A percentile compares a stretch with the other conserved stretches of the same genome.
Conservation (phyloP, 2,797 vertebrate genomes). For the Thaleichthys pacificus region DNA sequence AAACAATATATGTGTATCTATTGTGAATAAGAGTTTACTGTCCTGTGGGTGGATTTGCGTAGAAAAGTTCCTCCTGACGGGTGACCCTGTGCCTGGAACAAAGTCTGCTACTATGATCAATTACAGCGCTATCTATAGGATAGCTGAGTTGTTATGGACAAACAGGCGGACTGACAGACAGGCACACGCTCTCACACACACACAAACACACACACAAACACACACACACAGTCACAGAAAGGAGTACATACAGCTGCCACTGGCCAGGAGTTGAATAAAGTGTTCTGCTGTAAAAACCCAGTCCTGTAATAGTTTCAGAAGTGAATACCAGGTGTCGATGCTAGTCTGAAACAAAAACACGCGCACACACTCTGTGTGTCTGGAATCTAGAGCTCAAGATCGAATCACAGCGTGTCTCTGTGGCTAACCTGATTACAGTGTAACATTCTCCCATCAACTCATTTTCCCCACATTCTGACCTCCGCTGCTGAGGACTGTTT, state of each 20-base stretch:
- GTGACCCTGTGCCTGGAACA: not conserved
- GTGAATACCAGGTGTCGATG: not conserved
- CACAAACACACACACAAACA: constrained; percentile 18
- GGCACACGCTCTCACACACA: constrained; percentile 2
- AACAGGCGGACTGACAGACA: constrained; percentile 18
- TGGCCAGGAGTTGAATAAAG: not conserved
- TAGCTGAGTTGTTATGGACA: constrained; percentile 11
- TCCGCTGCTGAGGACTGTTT: not conserved
- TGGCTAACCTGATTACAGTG: not conserved
- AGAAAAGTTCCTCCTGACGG: not conserved
- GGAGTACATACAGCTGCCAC: constrained; percentile 14
- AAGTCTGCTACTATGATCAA: constrained; percentile 38
- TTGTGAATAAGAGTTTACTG: not conserved
- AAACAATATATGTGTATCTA: too few relatives aligned
- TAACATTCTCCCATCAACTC: not conserved
- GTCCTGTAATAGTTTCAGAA: not conserved
- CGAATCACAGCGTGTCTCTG: not conserved
- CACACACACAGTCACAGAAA: constrained; percentile 2
- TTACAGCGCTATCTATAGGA: constrained; percentile 31
- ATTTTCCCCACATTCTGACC: not conserved
- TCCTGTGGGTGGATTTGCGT: not conserved
- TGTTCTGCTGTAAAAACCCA: not conserved
- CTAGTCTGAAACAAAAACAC: not conserved
- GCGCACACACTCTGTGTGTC: not conserved
- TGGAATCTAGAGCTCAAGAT: not conserved